Evolutionary conservation across 2,888 invertebrate genomes (phyloP), one percentile per base, ranked within the genome.

Genomic region (Itoplectis maculator): DNA sequence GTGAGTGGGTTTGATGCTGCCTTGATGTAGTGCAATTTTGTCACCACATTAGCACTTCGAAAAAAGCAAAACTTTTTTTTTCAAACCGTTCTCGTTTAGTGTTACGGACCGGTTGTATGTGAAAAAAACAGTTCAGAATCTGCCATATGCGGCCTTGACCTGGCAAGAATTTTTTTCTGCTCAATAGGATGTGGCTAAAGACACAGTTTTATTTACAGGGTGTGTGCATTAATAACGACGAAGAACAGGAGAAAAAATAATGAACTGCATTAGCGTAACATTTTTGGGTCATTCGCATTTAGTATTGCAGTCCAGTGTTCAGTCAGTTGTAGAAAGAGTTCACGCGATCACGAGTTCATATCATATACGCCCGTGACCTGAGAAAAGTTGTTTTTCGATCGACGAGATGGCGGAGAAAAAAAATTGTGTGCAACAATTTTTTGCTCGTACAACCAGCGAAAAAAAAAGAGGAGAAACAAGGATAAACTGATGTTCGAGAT

Each of bases 381-480:
- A 20, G 23, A 23, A 54, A 54, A 11, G 20, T 23, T 23, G 23
- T 54, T 54, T 54, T 13, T 13, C 13, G 20, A 13, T 54, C 23
- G 23, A 20, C 54, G 23, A 54, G 23, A 23, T 23, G 54, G 54
- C 11, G 23, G 11, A 23, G 23, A 54, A 54, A 23, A 1, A 54
- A 54, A 9, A 9, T 54, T 20, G 20, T 29, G 23, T 18, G 9
- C 49, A 51, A n/a, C n/a, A n/a, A n/a, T n/a, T n/a, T 9, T 18
- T 9, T 51, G 20, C 49, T 49, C 7, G 49, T 49, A 49, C 18
- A 2, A 51, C 49, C 7, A 8, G 9, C n/a, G 23, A 15, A 29
- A 42, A 4, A 29, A 49, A 40, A 49, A 40, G 18, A 54, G n/a
- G 13, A 35, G 20, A 68, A 59, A 76, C 9, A 68, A 35, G 66